Conservation (phyloP, 2,888 invertebrate genomes). For the Spilarctia lutea region DNA sequence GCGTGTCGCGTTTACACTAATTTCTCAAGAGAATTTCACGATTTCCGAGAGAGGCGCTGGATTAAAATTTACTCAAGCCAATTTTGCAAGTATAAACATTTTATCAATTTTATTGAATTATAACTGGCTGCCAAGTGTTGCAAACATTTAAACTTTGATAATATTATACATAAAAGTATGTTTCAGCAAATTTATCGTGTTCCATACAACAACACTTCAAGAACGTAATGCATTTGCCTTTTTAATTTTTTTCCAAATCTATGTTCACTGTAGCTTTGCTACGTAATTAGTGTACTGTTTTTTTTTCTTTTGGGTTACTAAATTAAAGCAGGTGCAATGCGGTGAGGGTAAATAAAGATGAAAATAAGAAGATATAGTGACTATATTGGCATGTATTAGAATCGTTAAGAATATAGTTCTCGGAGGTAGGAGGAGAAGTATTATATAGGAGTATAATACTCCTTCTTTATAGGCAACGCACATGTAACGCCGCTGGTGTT, state of each 20-base stretch:
- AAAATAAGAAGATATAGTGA: too few relatives aligned
- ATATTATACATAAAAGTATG: not conserved
- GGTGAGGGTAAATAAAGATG: too few relatives aligned
- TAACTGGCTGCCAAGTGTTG: not conserved
- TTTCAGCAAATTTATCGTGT: not conserved
- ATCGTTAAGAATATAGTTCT: too few relatives aligned
- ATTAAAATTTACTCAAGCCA: slow-evolving; percentile 18
- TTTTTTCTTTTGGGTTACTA: not conserved
- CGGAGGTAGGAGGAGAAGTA: too few relatives aligned
- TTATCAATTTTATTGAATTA: slow-evolving; percentile 18
- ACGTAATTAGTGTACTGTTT: not conserved
- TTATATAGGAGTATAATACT: too few relatives aligned
- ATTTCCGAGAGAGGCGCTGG: slow-evolving; percentile 17
- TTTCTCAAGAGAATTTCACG: slow-evolving; percentile 38
- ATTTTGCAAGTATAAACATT: slow-evolving; percentile 14
- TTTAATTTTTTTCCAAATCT: not conserved
- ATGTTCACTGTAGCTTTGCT: not conserved
- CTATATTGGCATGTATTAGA: too few relatives aligned
- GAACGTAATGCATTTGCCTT: not conserved
- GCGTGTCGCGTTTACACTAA: slow-evolving; percentile 25
- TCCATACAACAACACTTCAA: not conserved
- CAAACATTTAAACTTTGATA: not conserved
- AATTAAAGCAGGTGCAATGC: not conserved
- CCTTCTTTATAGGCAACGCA: too few relatives aligned
- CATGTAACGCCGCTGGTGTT: too few relatives aligned